These are phyloP conservation scores for Cosmorhoe ocellata DNA, from an alignment of 2,888 invertebrate species.

Conservation along the genomic window DNA sequence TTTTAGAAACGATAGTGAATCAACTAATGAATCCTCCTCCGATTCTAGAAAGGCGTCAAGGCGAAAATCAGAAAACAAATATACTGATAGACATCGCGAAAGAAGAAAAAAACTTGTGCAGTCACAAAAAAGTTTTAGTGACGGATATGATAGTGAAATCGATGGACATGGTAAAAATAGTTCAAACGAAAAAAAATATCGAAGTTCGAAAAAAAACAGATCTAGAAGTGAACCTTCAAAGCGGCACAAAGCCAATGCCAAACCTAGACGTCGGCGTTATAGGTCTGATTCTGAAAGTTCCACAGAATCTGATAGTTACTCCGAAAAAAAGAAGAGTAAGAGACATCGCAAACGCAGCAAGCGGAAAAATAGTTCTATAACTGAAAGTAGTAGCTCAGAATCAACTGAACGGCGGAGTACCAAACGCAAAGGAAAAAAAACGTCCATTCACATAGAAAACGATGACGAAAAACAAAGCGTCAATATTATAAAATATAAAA, in stretches of 20 bases:
- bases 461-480: slow-evolving; percentile 73
- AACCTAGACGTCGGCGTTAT: slow-evolving; percentile 53
- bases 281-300: slow-evolving; percentile 64
- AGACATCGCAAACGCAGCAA: slow-evolving; percentile 66
- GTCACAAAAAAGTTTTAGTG: slow-evolving; percentile 76
- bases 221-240: slow-evolving; percentile 78
- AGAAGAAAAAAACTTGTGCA: slow-evolving; percentile 61
- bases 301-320: slow-evolving; percentile 60
- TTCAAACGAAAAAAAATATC: slow-evolving; percentile 50
- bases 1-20: slow-evolving; percentile 56
- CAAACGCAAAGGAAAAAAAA: slow-evolving; percentile 73
- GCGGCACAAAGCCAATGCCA: slow-evolving; percentile 55
- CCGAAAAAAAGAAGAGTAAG: slow-evolving; percentile 68
- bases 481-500: slow-evolving; percentile 73
- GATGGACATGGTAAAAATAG: slow-evolving; percentile 53
- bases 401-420: slow-evolving; percentile 67
- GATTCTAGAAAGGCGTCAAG: slow-evolving; percentile 58
- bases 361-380: slow-evolving; percentile 68
- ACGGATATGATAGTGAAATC: slow-evolving; percentile 74
- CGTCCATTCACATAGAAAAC: slow-evolving; percentile 73
- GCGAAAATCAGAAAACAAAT: slow-evolving; percentile 51
- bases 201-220: slow-evolving; percentile 62
- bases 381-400: slow-evolving; percentile 72
- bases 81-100: slow-evolving; percentile 58
- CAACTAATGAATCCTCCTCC: slow-evolving; percentile 73